Evolutionary conservation across 1,140 invertebrate species (phyloP), one percentile per base, ranked within the genome.

Genomic region (Notospermus geniculatus): DNA sequence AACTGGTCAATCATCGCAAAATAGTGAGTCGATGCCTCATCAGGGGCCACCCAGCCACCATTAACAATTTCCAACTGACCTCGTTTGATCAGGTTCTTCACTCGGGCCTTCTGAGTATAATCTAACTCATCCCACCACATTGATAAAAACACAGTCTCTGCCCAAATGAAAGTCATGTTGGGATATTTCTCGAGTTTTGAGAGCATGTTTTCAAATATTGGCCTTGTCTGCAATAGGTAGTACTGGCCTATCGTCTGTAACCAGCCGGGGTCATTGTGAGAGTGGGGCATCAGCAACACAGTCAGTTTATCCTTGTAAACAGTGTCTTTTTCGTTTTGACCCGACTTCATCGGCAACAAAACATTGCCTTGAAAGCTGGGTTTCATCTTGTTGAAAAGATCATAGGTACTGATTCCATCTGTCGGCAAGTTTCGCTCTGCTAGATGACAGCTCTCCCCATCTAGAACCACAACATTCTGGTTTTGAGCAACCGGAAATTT

Each of bases 241-340:
- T 98, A 98, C 57, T 92, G 89, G 68, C 96, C 93, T 76, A 96
- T 92, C 0, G 95, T 97, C 75, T 91, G 91, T 15, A 95, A 85
- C 95, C 95, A 98, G 39, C 95, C 94, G 0, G 93, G 93, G 82
- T 97, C 94, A 72, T 93, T 95, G 80, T 97, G 94, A 0, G 92
- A 95, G 82, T 95, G 84, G 0, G 84, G 84, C 50, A 85, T 76
- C 2, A 84, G 71, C 28, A 83, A 71, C 0, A 83, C 73, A 63
- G 67, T 68, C 11, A 72, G 56, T 0, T 50, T 50, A 36, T 36
- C 32, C 15, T 36, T 36, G 32, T 36, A 36, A 36, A 36, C 32
- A 36, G 15, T 36, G 32, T 36, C 32, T 36, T 36, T 36, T 7
- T 36, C 32, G 15, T 36, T 15, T 7, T 15, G 32, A 36, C 15